Percentiles rank a stretch among this genome's conserved stretches.
These are phyloP conservation scores for Galeopsomyia nigrocyanea DNA, from an alignment of 2,888 invertebrate species.

Conservation along the genomic window DNA sequence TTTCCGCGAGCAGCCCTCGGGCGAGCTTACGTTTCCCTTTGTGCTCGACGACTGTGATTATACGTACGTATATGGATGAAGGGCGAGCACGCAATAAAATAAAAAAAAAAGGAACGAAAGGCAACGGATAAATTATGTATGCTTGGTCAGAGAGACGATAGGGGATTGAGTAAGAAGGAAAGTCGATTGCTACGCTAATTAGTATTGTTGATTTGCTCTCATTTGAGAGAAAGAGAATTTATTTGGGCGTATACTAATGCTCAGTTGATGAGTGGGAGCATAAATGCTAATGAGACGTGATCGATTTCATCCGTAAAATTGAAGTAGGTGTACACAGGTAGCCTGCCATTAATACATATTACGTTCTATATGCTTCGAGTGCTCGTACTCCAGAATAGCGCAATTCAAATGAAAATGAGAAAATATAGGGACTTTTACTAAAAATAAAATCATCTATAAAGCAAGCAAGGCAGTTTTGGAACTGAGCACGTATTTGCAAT, in stretches of 20 bases:
- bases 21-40: too few species aligned
- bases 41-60: too few species aligned
- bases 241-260: not conserved
- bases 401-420: too few species aligned
- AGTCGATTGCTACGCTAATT: not conserved
- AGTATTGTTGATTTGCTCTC: slow-evolving; percentile 18
- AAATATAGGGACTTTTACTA: too few species aligned
- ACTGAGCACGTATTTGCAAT: too few species aligned
- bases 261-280: not conserved
- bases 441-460: too few species aligned
- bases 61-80: not conserved
- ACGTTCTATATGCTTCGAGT: too few species aligned
- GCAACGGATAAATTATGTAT: not conserved
- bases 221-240: not conserved
- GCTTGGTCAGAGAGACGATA: not conserved
- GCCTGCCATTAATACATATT: too few species aligned
- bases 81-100: slow-evolving; percentile 1
- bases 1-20: too few species aligned
- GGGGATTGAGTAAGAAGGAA: not conserved
- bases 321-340: not conserved
- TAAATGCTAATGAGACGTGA: too few species aligned
- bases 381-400: too few species aligned
- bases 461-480: too few species aligned
- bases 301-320: slow-evolving; percentile 3
- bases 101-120: not conserved